Evolutionary conservation across 2,797 vertebrate species (phyloP).

Genomic region (Neomorphus geoffroyi): DNA sequence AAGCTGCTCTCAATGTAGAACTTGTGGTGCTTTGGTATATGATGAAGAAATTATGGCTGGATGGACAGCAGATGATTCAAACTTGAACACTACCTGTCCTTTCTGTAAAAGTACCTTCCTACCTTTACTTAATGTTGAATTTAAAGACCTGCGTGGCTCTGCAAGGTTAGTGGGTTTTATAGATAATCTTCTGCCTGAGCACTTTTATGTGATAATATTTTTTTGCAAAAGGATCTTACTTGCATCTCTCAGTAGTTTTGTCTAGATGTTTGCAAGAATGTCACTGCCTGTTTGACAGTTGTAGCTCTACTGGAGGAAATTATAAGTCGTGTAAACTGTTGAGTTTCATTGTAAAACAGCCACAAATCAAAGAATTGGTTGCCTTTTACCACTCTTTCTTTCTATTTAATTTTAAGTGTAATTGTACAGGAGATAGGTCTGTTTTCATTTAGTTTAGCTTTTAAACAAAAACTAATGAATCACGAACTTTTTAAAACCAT

Average conservation of each 20-base stretch:
- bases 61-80: conserved; percentile 97
- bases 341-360: not conserved
- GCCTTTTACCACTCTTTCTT: not conserved
- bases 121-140: conserved; percentile 92
- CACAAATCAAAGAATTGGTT: not conserved
- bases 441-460: not conserved
- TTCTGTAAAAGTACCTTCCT: conserved; percentile 92
- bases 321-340: not conserved
- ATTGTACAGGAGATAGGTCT: not conserved
- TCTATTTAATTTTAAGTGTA: not conserved
- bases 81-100: conserved; percentile 94
- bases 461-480: not conserved
- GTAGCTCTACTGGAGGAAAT: not conserved
- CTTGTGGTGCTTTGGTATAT: conserved; percentile 91
- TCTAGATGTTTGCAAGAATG: not conserved
- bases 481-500: not conserved
- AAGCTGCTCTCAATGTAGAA: conserved; percentile 93
- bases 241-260: not conserved
- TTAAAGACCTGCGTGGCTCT: conserved; percentile 90
- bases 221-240: not conserved
- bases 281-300: fast-evolving
- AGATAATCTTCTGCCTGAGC: not conserved
- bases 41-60: conserved; percentile 99
- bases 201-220: not conserved
- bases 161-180: conserved; percentile 79